Evolutionary conservation across 2,888 invertebrate species (phyloP), one percentile per base, ranked within the genome.

Genomic region (Pristionchus maxplancki): DNA sequence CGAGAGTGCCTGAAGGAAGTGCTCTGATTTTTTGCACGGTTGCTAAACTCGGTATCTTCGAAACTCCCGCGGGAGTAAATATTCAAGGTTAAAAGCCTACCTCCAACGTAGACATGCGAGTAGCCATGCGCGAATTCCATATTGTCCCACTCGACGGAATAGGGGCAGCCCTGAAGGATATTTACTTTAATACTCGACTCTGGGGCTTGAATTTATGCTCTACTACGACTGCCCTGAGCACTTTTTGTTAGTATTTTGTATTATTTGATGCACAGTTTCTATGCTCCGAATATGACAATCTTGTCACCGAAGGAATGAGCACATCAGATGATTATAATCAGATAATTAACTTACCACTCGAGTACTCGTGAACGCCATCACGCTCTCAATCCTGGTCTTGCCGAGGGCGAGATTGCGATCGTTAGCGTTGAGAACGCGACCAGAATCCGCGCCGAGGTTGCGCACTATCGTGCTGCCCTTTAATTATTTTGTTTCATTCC

Each of bases 61-160:
- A n/a, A n/a, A n/a, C n/a, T n/a, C n/a, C n/a, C n/a, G n/a, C n/a
- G n/a, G n/a, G n/a, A n/a, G n/a, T n/a, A n/a, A 67, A 31, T 67
- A 28, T 67, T 28, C 3, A 67, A 17, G 28, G 17, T 4, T 28
- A 67, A n/a, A 71, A 71, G 15, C 1, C n/a, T 37, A 64, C 85
- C 85, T 85, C 85, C 85, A 40, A 85, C 85, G 13, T 64, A 85
- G 28, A 85, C 64, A 28, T 85, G 85, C 9, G 85, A 85, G 44
- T 85, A 85, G 20, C 85, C 85, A n/a, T 85, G 85, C 1, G 85
- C 85, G 64, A 85, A 85, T 44, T 85, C 85, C 40, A 85, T 11
- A 31, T 85, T 85, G 64, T 85, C 85, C 85, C 85, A 85, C 44
- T 85, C 85, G 20, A 64, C 44, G n/a, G 44, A 62, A 17, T 85